Evolutionary conservation across 2,797 vertebrate species (phyloP).

Genomic region (Hypotaenidia okinawae): DNA sequence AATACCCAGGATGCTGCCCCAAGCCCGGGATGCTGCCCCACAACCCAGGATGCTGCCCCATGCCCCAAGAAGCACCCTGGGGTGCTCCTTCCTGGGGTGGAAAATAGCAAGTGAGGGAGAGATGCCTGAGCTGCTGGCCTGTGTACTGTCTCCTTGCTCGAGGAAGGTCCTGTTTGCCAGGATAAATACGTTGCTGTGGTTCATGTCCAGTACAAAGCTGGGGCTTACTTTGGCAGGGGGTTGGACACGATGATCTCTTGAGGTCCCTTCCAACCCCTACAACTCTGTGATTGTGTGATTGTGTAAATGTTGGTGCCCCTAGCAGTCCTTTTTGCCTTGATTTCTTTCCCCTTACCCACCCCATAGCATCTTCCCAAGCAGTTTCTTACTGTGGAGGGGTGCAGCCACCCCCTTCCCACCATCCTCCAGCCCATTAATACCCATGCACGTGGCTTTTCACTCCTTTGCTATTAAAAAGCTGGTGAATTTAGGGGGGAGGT

Average conservation of each 20-base stretch:
- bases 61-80: rapidly evolving
- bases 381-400: rapidly evolving
- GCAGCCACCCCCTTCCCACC: rapidly evolving
- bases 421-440: background rate
- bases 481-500: background rate
- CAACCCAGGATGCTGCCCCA: no score
- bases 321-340: rapidly evolving
- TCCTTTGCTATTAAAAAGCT: background rate
- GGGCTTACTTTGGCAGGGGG: background rate
- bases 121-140: background rate
- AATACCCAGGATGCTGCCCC: no score
- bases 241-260: no score
- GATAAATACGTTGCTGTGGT: background rate
- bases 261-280: no score
- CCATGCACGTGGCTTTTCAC: rapidly evolving
- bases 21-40: no score
- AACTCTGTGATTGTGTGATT: no score
- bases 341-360: background rate
- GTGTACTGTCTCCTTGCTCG: rapidly evolving
- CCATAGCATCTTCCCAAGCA: background rate
- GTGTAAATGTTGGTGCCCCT: background rate
- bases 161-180: background rate
- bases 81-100: rapidly evolving
- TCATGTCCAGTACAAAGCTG: rapidly evolving
- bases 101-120: background rate